Base-by-base conservation (phyloP, 2,888 invertebrate genomes). In the Hypomecis atomaria region DNA sequence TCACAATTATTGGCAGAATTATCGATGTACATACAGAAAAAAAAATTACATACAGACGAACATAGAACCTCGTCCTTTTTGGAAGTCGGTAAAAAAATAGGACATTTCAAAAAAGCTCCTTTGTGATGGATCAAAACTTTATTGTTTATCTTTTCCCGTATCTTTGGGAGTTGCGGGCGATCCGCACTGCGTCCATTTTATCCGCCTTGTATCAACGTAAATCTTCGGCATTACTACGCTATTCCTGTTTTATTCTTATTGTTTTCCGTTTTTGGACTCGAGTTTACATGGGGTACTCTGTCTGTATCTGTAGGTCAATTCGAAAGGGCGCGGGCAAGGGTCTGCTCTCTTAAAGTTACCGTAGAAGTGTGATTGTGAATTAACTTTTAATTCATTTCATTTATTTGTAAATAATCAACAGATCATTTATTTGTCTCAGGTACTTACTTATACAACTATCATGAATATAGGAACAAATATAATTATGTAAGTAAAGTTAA, bases 41-140 rank as follows among this genome's bases (percentile, higher is more conserved):
- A n/a, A n/a, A n/a, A n/a, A n/a, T n/a, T n/a, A n/a, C n/a, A n/a
- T n/a, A n/a, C n/a, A n/a, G n/a, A 37, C 7, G 37, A 37, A 37
- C 7, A 6, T 5, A 7, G 5, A 37, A 37, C 37, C 37, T 37
- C 5, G 5, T 37, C 37, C 37, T 37, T 37, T 37, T 37, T 37
- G 5, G 37, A 37, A 37, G 37, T 37, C 37, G 37, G 37, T 71
- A 71, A 75, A 71, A 73, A 74, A 76, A 72, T 71, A 73, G 63
- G 66, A 73, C 73, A 72, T 62, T 65, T 70, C 68, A 71, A 75
- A 75, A 72, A 75, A 70, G 47, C 54, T 64, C 60, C 70, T 65
- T 55, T 61, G 69, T 75, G 77, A 76, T 77, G 69, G 74, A 78
- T 76, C 68, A 65, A 69, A 75, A 75, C 71, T 66, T 71, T 72